Evolutionary conservation across 2,113 vertebrate genomes (phyloP).

Genomic region (Melospiza georgiana): DNA sequence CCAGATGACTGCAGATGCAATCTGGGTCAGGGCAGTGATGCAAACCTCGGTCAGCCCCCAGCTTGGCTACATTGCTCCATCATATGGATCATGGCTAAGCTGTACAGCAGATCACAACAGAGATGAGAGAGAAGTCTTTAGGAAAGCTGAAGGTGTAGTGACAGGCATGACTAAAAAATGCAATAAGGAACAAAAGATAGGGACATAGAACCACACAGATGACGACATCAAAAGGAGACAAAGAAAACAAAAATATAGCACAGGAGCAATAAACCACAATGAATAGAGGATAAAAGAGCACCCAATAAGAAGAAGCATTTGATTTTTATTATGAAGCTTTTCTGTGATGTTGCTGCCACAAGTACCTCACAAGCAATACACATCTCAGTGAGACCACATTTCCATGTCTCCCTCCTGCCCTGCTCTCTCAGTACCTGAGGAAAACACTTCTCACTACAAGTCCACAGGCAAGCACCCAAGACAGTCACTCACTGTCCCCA

Average conservation of each 20-base stretch:
- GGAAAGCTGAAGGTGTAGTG: not conserved
- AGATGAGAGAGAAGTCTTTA: not conserved
- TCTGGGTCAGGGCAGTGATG: not conserved
- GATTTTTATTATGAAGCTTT: not conserved
- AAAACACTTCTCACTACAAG: not conserved
- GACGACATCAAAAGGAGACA: not conserved
- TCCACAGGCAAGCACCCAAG: not conserved
- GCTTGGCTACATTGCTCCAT: not conserved
- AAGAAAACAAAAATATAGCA: not conserved
- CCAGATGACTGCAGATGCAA: not conserved
- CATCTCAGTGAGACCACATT: not conserved
- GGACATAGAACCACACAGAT: not conserved
- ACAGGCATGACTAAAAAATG: not conserved
- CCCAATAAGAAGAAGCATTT: not conserved
- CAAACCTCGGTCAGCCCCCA: not conserved
- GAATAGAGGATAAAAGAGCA: not conserved
- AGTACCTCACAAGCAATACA: not conserved
- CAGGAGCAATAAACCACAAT: not conserved
- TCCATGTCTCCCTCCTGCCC: not conserved
- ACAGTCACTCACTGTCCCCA: not conserved
- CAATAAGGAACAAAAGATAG: not conserved
- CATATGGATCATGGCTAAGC: not conserved
- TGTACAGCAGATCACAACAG: not conserved
- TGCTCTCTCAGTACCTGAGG: rapidly evolving
- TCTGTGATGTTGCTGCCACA: not conserved